Base-by-base conservation (phyloP, 2,797 vertebrate species). In the Smutsia temminckii region DNA sequence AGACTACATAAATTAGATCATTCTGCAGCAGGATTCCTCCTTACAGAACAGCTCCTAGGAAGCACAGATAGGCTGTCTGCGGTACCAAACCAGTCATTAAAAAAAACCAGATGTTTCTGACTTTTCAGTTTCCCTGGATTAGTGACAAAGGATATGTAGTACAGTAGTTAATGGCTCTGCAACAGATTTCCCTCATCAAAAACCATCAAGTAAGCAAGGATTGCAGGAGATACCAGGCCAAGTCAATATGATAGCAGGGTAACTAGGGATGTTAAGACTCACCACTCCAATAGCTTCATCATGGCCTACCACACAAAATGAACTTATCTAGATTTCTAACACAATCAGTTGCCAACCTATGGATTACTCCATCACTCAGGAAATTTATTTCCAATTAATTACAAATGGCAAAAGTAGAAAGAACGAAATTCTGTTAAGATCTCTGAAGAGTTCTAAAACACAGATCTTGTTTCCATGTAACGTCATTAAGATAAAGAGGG, bases 1-100 rank as follows among this genome's bases (percentile, higher is more conserved):
- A 93, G 91, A 97, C 85, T 78, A 95, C 75, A 93, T 96, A 98
- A 91, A 97, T 96, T 80, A 95, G 74, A 93, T 93, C 94, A 63
- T 81, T 85, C 78, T 93, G 93, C 95, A 93, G 86, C 85, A 94
- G 69, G 46, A 53, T 55, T 77, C 66, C 94, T 94, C 85, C 92
- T 75, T 51, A 32, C 46, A 89, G 55, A 94, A 53, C 51, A 77
- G 77, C 93, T 93, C 79, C 93, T 25, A 61, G 78, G 94, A 85
- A 83, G 93, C 66, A 55, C n/a, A 87, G 79, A 64, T 51, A 63
- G 79, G 94, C 87, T 90, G 86, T 77, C 87, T 89, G 69, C 87
- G 79, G 10, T 0, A 88, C 66, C 63, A 81, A 91, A 78, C 57
- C 61, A 77, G 34, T 92, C 72, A 83, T 85, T 93, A 25, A 34